These are phyloP conservation scores for Drosophila imparisetae DNA, from an alignment of 2,888 invertebrate species.

Conservation along the genomic window DNA sequence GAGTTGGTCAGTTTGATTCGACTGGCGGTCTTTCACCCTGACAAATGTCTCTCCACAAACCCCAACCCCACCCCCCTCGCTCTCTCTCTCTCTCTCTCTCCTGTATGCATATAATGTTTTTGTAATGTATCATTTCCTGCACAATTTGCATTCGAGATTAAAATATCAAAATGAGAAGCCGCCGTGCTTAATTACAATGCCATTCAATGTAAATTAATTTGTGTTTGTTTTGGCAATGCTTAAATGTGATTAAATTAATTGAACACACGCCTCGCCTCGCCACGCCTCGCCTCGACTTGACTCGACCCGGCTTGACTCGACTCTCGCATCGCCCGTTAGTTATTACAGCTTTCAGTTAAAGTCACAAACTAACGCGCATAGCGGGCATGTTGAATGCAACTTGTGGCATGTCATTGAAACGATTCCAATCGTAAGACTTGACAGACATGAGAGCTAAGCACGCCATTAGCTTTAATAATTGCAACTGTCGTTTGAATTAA, in stretches of 20 bases:
- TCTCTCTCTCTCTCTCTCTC: no score
- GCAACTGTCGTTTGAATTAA: slow-evolving; percentile 1
- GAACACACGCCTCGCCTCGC: slow-evolving; percentile 21
- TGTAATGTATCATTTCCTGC: slow-evolving; percentile 73
- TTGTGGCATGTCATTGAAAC: slow-evolving; percentile 25
- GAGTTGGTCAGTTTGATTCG: slow-evolving; percentile 37
- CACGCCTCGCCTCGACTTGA: background rate
- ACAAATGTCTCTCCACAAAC: slow-evolving; percentile 10
- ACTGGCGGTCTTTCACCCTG: slow-evolving; percentile 54
- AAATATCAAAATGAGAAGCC: slow-evolving; percentile 66
- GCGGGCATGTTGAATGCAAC: slow-evolving; percentile 15
- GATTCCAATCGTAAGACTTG: slow-evolving; percentile 30
- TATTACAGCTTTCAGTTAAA: slow-evolving; percentile 12
- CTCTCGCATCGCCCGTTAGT: background rate
- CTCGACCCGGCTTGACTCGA: background rate
- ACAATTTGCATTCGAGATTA: slow-evolving; percentile 74
- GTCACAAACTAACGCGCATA: background rate
- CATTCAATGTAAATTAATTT: slow-evolving; percentile 73
- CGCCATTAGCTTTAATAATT: slow-evolving; percentile 8
- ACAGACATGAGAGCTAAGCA: slow-evolving; percentile 22
- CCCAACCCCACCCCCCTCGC: no score
- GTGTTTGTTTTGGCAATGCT: slow-evolving; percentile 52
- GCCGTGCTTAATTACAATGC: slow-evolving; percentile 62
- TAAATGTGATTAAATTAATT: slow-evolving; percentile 69
- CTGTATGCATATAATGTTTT: slow-evolving; percentile 11